Base-by-base conservation (phyloP, 92 coral and sea anemone species). In the Porites cylindrica region DNA sequence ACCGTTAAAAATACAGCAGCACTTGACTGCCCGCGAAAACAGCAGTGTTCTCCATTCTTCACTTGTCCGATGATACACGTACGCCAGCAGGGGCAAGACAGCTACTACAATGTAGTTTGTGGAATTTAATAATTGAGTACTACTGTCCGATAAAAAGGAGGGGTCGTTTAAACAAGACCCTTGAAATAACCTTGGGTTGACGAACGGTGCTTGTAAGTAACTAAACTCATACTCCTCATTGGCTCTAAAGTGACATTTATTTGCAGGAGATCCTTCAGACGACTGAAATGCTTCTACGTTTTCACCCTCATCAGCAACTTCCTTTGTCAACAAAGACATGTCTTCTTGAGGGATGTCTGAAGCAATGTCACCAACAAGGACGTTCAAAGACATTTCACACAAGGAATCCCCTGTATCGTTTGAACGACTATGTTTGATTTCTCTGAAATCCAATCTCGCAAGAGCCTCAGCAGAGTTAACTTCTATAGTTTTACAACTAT, bases 1-100 rank as follows among this genome's bases (percentile, higher is more conserved):
- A 90, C 88, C 93, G 76, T 75, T 69, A 12, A 69, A 50, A 9
- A 90, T 58, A 70, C 93, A 86, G 76, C 93, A 90, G 52, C 70
- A 24, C 43, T 51, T 50, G 19, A 86, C 91, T 20, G 77, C 74
- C 14, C 63, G 19, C 63, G 67, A 70, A 56, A 90, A 90, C 70
- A 90, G 54, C 61, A 90, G 32, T 11, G 68, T 75, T 53, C 76
- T 81, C 93, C 93, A 90, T 6, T 67, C 60, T 9, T 67, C 51
- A 10, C 14, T 71, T 75, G 76, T n/a, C 23, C 66, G 65, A 32
- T 77, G 63, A 29, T 76, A 90, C 18, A 86, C 84, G 76, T 90
- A 71, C n/a, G 88, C 93, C 26, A 90, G 17, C 51, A 88, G 70
- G 9, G 91, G 91, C 21, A 80, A 72, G 4, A 56, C 72, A 56